A percentile compares a stretch with the other conserved stretches of the same genome.
Conservation (phyloP, 2,888 invertebrate species). For the Acrobasis consociella region DNA sequence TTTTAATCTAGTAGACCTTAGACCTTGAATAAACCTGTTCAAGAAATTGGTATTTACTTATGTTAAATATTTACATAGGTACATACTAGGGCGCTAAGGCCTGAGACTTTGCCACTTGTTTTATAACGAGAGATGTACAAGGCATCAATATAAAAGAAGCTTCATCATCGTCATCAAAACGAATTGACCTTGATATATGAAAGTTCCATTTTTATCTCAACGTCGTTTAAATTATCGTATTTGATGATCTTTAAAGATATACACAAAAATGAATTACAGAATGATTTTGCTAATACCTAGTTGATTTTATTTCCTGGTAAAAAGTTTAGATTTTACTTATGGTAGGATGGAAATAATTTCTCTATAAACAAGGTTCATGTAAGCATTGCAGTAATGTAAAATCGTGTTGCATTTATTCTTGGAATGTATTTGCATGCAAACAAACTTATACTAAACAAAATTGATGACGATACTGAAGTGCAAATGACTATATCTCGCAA, state of each 20-base stretch:
- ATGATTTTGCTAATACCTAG: neutral
- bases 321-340: neutral
- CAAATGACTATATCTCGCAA: constrained; percentile 11
- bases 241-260: neutral
- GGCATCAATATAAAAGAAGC: neutral
- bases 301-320: neutral
- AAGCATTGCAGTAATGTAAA: neutral
- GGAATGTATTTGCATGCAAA: constrained; percentile 9
- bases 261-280: neutral
- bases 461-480: constrained; percentile 7
- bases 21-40: neutral
- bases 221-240: neutral
- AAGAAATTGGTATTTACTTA: neutral
- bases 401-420: constrained; percentile 11
- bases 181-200: neutral
- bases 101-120: too few relatives aligned
- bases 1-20: neutral
- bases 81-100: too few relatives aligned
- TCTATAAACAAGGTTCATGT: neutral
- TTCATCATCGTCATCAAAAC: neutral
- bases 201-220: neutral
- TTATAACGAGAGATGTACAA: neutral
- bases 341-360: neutral
- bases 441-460: neutral
- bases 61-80: neutral